Evolutionary conservation across 2,888 invertebrate species (phyloP).

Genomic region (Standfussiana lucernea): DNA sequence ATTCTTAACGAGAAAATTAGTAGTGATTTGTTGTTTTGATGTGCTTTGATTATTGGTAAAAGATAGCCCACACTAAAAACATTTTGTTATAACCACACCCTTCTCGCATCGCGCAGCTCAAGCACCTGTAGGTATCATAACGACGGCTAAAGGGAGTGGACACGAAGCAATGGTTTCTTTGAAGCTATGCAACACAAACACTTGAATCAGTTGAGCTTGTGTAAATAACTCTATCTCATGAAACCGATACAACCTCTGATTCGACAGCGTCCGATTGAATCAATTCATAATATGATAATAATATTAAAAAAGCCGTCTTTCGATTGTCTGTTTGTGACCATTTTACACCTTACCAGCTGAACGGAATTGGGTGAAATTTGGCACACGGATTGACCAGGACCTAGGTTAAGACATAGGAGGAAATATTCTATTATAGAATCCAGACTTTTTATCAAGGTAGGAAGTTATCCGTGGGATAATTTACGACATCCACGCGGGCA

Average conservation of each 20-base stretch:
- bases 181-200: neutral
- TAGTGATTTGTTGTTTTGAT: neutral
- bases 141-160: neutral
- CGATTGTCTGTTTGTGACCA: neutral
- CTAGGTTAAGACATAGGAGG: neutral
- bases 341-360: neutral
- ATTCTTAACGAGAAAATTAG: conserved; percentile 3
- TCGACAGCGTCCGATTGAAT: too few species aligned
- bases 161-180: neutral
- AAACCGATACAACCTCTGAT: conserved; percentile 2
- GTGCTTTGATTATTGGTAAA: neutral
- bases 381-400: neutral
- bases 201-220: neutral
- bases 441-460: neutral
- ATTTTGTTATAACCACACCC: neutral
- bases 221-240: conserved; percentile 5
- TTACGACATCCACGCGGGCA: neutral
- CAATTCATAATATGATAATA: too few species aligned
- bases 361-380: neutral
- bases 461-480: neutral
- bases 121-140: neutral
- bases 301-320: too few species aligned
- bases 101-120: neutral
- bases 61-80: neutral
- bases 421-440: neutral